phyloP scores from a whole-genome alignment of 1,140 invertebrate genomes.

The Scaptomyza montana region DNA sequence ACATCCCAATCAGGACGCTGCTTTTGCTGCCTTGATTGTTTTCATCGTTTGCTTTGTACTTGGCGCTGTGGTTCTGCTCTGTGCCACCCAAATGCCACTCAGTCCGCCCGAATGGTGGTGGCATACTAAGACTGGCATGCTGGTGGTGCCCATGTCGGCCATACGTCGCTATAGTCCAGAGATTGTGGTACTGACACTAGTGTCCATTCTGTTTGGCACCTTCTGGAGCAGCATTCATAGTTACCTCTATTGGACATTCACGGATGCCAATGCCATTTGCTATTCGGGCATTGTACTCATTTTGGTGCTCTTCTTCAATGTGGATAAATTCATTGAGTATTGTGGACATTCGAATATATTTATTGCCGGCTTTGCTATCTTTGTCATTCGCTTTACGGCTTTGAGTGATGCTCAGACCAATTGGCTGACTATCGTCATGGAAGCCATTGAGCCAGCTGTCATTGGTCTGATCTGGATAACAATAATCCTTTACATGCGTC shows the following conservation, averaged over 20 bases:
- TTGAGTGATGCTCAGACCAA: slow-evolving; percentile 87
- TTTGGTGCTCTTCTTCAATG: slow-evolving; percentile 89
- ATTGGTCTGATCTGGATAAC: slow-evolving; percentile 93
- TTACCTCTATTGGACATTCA: slow-evolving; percentile 87
- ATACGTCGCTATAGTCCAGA: slow-evolving; percentile 89
- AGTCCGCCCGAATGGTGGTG: slow-evolving; percentile 93
- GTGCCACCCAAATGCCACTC: slow-evolving; percentile 86
- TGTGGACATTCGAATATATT: slow-evolving; percentile 93
- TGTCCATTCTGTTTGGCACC: slow-evolving; percentile 89
- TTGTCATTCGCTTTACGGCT: slow-evolving; percentile 90
- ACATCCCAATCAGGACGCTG: slow-evolving; percentile 42
- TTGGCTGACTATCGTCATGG: slow-evolving; percentile 88
- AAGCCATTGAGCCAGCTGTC: slow-evolving; percentile 91
- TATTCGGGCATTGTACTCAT: slow-evolving; percentile 85
- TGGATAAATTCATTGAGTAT: slow-evolving; percentile 92
- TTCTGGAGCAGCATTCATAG: slow-evolving; percentile 92
- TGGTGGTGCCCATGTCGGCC: slow-evolving; percentile 89
- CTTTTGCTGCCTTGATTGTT: slow-evolving; percentile 84
- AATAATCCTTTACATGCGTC: slow-evolving; percentile 91
- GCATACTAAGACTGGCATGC: slow-evolving; percentile 90
- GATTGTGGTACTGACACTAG: slow-evolving; percentile 87
- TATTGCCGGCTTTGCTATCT: slow-evolving; percentile 91
- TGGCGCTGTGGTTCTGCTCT: slow-evolving; percentile 68
- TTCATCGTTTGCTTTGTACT: slow-evolving; percentile 86
- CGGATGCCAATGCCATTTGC: slow-evolving; percentile 52